Evolutionary conservation across 2,888 invertebrate genomes (phyloP).

Genomic region (Aproaerema taeniolella): DNA sequence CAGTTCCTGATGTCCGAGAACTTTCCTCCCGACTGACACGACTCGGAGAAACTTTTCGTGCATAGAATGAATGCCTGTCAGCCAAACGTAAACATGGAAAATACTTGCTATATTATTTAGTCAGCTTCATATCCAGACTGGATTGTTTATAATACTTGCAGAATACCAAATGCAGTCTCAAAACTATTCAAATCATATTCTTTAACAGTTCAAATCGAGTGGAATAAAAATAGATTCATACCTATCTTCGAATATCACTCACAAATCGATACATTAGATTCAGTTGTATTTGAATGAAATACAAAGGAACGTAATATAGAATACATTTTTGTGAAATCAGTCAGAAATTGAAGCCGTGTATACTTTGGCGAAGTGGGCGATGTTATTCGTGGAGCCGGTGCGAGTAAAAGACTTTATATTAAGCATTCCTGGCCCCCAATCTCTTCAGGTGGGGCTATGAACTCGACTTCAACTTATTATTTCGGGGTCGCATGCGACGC

Average conservation of each 20-base stretch:
- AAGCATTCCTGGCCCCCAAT: slow-evolving; percentile 72
- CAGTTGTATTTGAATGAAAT: slow-evolving; percentile 1
- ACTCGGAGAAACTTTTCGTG: slow-evolving; percentile 69
- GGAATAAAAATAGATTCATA: slow-evolving; percentile 10
- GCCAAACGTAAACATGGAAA: slow-evolving; percentile 62
- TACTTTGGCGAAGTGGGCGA: slow-evolving; percentile 46
- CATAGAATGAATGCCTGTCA: slow-evolving; percentile 73
- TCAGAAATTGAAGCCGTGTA: slow-evolving; percentile 32
- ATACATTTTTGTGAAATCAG: slow-evolving; percentile 22
- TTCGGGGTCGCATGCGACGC: slow-evolving; percentile 50
- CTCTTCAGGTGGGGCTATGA: slow-evolving; percentile 69
- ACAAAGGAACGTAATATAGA: slow-evolving; percentile 4
- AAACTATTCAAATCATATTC: slow-evolving; percentile 10
- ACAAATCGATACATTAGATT: slow-evolving; percentile 1
- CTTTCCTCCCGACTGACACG: slow-evolving; percentile 63
- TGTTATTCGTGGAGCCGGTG: slow-evolving; percentile 69
- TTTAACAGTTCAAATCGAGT: slow-evolving; percentile 11
- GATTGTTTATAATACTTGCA: slow-evolving; percentile 25
- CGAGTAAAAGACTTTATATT: slow-evolving; percentile 73
- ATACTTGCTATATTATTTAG: slow-evolving; percentile 58
- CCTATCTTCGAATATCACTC: slow-evolving; percentile 6
- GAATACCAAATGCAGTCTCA: slow-evolving; percentile 11
- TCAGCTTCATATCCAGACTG: slow-evolving; percentile 30
- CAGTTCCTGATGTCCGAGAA: slow-evolving; percentile 69
- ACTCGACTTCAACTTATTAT: slow-evolving; percentile 72